Base-by-base conservation (phyloP, 1,140 invertebrate genomes). In the Drosophila athabasca region DNA sequence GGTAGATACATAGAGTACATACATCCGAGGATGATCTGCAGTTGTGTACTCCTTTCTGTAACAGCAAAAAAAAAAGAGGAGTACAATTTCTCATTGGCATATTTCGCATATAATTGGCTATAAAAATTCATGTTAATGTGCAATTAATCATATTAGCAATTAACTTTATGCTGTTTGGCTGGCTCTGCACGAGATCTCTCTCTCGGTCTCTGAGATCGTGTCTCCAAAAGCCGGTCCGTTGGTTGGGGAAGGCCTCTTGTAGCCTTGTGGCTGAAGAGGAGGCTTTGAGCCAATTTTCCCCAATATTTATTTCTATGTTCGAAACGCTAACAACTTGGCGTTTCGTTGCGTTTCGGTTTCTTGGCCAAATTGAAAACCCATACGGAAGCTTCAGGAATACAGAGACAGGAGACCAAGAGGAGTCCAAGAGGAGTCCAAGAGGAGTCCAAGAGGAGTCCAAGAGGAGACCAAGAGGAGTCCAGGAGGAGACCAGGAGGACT, bases 131-230 rank as follows among this genome's bases (percentile, higher is more conserved):
- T 90, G 85, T 89, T 89, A 89, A 89, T 85, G 77, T 84, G 84
- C 85, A 89, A 89, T 89, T 90, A 90, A 89, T 89, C 85, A 89
- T 90, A 89, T 90, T 90, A 90, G 80, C 85, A 89, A 89, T 90
- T 89, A 89, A 90, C 85, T 89, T 89, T 90, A 90, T 89, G 85
- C 81, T 90, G 85, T 89, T 81, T 78, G 69, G 55, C 67, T 68
- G 75, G 35, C 85, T 39, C 82, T 78, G 82, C 82, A 87, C 82
- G 82, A 85, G 73, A 85, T 85, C 82, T 75, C 70, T 46, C 57
- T 54, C 55, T 52, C 46, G 26, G 31, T 31, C 53, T 48, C 64
- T 41, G 43, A 13, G 67, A 80, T 76, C 80, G 65, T 84, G 81
- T 84, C 81, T 71, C 81, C 71, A 75, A 82, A 70, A 84, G 77